Evolutionary conservation across 2,888 invertebrate species (phyloP), one percentile per base, ranked within the genome.

Genomic region (Brachyptera putata): DNA sequence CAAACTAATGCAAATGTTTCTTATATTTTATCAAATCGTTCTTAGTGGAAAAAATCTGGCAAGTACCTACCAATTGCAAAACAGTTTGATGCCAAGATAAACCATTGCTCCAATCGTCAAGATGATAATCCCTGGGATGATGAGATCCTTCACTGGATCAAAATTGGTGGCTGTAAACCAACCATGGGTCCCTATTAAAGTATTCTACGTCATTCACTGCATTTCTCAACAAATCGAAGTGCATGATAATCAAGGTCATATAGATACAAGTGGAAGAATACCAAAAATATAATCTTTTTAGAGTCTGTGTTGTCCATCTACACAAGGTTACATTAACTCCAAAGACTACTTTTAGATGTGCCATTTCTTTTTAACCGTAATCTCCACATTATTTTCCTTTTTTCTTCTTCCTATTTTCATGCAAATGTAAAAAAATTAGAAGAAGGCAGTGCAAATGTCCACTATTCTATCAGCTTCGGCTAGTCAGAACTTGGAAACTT

Each of bases 11-110:
- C n/a, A n/a, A n/a, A n/a, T n/a, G n/a, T n/a, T n/a, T n/a, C n/a
- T n/a, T n/a, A n/a, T n/a, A n/a, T n/a, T n/a, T n/a, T n/a, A n/a
- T n/a, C n/a, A n/a, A n/a, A n/a, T n/a, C n/a, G n/a, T n/a, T n/a
- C n/a, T n/a, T n/a, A n/a, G n/a, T n/a, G n/a, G n/a, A n/a, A 30
- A 30, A 30, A 11, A 5, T 5, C 5, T 30, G 39, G 4, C 11
- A 14, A 4, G 14, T 21, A 61, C 66, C 65, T 56, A 67, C 66
- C 66, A 67, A 62, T 67, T 69, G 58, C 70, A 69, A 57, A 68
- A 69, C 9, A 69, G 61, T 57, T 67, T 67, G 56, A 69, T 68
- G 30, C 69, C 68, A 11, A 70, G 63, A 58, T 67, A 69, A 34
- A 68, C 66, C 61, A 68, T 67, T 2, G 68, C 67, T 30, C 68